phyloP scores from a whole-genome alignment of 2,797 vertebrate genomes.

The Xenopus petersii region DNA sequence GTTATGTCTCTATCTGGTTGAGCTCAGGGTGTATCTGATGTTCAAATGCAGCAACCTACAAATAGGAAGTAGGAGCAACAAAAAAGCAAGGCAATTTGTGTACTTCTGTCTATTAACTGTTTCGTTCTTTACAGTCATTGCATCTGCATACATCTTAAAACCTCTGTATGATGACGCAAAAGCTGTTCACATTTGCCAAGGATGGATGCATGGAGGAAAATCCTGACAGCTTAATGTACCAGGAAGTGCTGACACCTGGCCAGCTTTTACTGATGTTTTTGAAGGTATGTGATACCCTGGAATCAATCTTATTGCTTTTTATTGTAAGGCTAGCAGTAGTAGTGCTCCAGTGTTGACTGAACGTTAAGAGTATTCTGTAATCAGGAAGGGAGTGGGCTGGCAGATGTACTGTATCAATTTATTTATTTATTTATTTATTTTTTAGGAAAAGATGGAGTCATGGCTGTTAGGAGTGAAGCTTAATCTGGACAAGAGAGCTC shows the following conservation, averaged over 20 bases:
- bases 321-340: too few species aligned
- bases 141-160: constrained; percentile 88
- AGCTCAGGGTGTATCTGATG: too few species aligned
- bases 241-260: constrained; percentile 91
- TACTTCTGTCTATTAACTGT: too few species aligned
- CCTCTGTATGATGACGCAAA: constrained; percentile 88
- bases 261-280: constrained; percentile 93
- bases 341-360: neutral
- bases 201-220: constrained; percentile 94
- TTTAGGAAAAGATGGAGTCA: constrained; percentile 80
- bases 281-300: constrained; percentile 68
- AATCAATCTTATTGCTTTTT: too few species aligned
- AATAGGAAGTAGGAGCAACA: too few species aligned
- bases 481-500: constrained; percentile 74
- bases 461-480: constrained; percentile 84
- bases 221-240: constrained; percentile 89
- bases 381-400: too few species aligned
- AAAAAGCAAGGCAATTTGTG: too few species aligned
- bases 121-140: constrained; percentile 74
- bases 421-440: constrained; percentile 44
- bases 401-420: neutral
- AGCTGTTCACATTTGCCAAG: constrained; percentile 88
- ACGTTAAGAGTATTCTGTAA: too few species aligned
- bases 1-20: too few species aligned
- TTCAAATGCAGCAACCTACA: too few species aligned